phyloP scores from a whole-genome alignment of 2,888 invertebrate species.

The Lysandra coridon region DNA sequence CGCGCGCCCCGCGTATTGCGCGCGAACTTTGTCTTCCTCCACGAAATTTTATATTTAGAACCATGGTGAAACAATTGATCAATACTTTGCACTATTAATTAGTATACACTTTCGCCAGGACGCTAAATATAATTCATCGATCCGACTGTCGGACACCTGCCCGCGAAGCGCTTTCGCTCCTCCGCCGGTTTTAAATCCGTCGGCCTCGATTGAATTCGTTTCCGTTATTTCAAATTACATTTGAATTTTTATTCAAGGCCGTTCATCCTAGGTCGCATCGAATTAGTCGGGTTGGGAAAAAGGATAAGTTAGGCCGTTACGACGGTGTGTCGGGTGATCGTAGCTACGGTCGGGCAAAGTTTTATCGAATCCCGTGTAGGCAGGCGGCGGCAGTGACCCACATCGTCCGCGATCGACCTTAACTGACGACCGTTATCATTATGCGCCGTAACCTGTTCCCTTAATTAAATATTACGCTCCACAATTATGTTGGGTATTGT shows the following conservation, averaged over 20 bases:
- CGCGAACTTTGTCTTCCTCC: conserved; percentile 79
- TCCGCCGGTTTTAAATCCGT: conserved; percentile 3
- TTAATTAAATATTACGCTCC: conserved; percentile 33
- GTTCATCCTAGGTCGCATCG: not conserved
- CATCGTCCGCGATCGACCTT: conserved; percentile 45
- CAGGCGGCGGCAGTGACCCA: conserved; percentile 68
- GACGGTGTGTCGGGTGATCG: conserved; percentile 17
- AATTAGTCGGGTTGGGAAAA: not conserved
- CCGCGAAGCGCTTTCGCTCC: conserved; percentile 5
- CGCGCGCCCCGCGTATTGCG: conserved; percentile 74
- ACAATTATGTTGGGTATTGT: not conserved
- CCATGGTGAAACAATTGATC: conserved; percentile 79
- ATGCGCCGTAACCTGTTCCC: conserved; percentile 49
- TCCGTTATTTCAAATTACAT: conserved; percentile 13
- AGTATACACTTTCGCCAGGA: conserved; percentile 64
- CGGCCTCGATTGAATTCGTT: not conserved
- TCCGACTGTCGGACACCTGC: not conserved
- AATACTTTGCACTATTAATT: conserved; percentile 78
- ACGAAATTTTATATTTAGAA: conserved; percentile 80
- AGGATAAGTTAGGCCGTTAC: not conserved
- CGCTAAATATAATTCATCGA: conserved; percentile 34
- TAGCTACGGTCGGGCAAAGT: conserved; percentile 57
- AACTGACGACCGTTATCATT: conserved; percentile 22
- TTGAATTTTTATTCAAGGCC: not conserved
- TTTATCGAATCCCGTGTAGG: conserved; percentile 76